These are phyloP conservation scores for Clusia tigrina DNA, from an alignment of 2,888 invertebrate genomes.

Conservation along the genomic window DNA sequence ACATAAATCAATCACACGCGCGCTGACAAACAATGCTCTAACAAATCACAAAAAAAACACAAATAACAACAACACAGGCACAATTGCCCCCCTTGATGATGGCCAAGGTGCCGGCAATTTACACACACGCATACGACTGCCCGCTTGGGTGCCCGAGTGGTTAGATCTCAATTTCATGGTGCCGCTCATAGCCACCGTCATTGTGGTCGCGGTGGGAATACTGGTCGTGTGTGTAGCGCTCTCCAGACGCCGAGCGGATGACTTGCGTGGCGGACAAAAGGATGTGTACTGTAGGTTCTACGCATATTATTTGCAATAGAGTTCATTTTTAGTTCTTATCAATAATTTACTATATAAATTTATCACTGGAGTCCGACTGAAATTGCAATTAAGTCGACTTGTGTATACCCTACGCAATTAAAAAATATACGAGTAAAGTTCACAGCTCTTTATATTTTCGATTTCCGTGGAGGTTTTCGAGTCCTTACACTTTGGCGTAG, in stretches of 20 bases:
- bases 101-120: conserved; percentile 65
- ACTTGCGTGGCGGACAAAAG: conserved; percentile 82
- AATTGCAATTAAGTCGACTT: no score
- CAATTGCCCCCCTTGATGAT: conserved; percentile 79
- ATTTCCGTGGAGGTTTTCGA: no score
- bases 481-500: no score
- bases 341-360: conserved; percentile 1
- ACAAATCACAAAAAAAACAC: conserved; percentile 2
- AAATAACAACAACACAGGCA: conserved; percentile 67
- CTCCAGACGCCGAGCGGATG: conserved; percentile 81
- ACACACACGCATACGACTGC: conserved; percentile 67
- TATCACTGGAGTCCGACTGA: no score
- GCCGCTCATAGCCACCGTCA: conserved; percentile 86
- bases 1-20: not conserved
- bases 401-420: no score
- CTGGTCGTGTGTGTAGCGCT: conserved; percentile 90
- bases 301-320: conserved; percentile 23
- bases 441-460: no score
- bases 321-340: conserved; percentile 43
- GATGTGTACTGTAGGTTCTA: conserved; percentile 76
- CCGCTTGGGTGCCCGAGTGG: conserved; percentile 85
- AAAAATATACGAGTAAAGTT: no score
- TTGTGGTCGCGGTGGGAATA: conserved; percentile 89
- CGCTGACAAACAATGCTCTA: conserved; percentile 7
- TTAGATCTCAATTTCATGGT: conserved; percentile 90